These are phyloP conservation scores for Callitettix versicolor DNA, from an alignment of 1,140 invertebrate species.

Conservation along the genomic window DNA sequence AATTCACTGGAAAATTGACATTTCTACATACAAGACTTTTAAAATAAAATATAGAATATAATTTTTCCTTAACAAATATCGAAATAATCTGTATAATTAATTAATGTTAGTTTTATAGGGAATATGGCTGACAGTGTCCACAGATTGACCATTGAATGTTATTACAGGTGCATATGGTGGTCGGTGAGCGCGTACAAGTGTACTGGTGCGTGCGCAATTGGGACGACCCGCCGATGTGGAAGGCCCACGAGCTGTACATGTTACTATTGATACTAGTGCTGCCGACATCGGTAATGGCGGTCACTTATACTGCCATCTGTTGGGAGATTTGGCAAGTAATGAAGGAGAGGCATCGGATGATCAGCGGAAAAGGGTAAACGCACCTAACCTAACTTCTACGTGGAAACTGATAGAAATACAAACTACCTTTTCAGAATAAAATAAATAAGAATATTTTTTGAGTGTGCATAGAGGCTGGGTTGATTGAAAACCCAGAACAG, in stretches of 20 bases:
- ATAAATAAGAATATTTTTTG: neutral
- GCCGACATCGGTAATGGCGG: constrained; percentile 51
- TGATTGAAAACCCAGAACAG: neutral
- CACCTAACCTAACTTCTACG: neutral
- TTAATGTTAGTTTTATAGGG: too few relatives aligned
- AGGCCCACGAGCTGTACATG: constrained; percentile 55
- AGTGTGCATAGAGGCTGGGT: neutral
- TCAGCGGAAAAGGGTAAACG: constrained; percentile 39
- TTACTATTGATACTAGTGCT: constrained; percentile 48
- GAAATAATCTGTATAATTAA: too few relatives aligned
- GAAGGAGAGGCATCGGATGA: constrained; percentile 44
- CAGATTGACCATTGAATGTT: too few relatives aligned
- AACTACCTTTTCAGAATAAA: neutral
- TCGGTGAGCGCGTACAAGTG: constrained; percentile 32
- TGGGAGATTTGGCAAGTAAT: constrained; percentile 52
- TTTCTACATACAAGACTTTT: too few relatives aligned
- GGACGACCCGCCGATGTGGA: constrained; percentile 38
- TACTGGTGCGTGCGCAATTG: constrained; percentile 53
- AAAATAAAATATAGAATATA: too few relatives aligned
- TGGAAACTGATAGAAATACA: neutral
- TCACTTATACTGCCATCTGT: constrained; percentile 54
- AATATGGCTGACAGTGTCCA: too few relatives aligned
- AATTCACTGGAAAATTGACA: too few relatives aligned
- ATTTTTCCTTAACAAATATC: too few relatives aligned
- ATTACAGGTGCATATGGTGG: constrained; percentile 34